Evolutionary conservation across 2,888 invertebrate species (phyloP).

Genomic region (Zelleria hepariella): DNA sequence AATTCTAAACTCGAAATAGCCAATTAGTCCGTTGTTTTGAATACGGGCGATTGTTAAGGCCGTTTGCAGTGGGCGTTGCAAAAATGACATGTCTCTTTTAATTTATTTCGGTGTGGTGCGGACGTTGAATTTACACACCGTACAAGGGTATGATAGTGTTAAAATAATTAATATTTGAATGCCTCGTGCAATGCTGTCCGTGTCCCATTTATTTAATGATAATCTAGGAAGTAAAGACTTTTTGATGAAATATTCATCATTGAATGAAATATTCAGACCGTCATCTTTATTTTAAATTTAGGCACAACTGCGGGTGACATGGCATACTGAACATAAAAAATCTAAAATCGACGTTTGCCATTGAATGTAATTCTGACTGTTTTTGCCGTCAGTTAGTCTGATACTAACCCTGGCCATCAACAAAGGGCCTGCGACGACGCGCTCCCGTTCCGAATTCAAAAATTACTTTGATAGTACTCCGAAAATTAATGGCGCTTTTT

Average conservation of each 20-base stretch:
- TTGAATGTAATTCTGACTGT: too few species aligned
- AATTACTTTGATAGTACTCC: slow-evolving; percentile 16
- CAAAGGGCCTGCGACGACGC: slow-evolving; percentile 23
- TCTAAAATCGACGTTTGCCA: too few species aligned
- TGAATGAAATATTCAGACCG: too few species aligned
- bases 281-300: too few species aligned
- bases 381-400: not conserved
- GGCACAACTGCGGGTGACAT: too few species aligned
- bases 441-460: slow-evolving; percentile 65
- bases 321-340: too few species aligned
- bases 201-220: too few species aligned
- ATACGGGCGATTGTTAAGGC: slow-evolving; percentile 4
- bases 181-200: too few species aligned
- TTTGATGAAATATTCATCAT: too few species aligned
- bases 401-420: not conserved
- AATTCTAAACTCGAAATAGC: slow-evolving; percentile 52
- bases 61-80: slow-evolving; percentile 3
- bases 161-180: not conserved
- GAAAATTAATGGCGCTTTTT: slow-evolving; percentile 67
- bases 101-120: slow-evolving; percentile 5
- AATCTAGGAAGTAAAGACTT: too few species aligned
- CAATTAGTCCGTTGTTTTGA: slow-evolving; percentile 33
- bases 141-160: not conserved
- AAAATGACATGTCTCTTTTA: slow-evolving; percentile 1
- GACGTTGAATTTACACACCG: slow-evolving; percentile 3